phyloP scores from a whole-genome alignment of 2,113 vertebrate genomes.

The Brienomyrus brachyistius region DNA sequence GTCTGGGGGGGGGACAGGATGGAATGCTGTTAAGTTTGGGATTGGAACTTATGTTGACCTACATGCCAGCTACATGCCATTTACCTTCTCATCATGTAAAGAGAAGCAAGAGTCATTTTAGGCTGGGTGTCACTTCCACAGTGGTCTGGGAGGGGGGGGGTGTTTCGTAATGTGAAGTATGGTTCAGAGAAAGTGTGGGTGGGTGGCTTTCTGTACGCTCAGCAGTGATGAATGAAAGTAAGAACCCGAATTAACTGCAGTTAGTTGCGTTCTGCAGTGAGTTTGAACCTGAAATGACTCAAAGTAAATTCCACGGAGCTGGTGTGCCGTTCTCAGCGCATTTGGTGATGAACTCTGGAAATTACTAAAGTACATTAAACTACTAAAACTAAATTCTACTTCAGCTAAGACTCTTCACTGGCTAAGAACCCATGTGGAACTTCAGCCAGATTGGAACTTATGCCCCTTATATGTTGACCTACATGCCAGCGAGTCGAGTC shows the following conservation, averaged over 20 bases:
- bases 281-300: slow-evolving; percentile 49
- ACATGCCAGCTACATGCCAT: background rate
- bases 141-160: background rate
- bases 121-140: background rate
- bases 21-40: background rate
- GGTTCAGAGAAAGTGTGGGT: slow-evolving; percentile 6
- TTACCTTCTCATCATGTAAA: slow-evolving; percentile 28
- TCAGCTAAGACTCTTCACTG: background rate
- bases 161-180: background rate
- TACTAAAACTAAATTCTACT: background rate
- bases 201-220: background rate
- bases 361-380: background rate
- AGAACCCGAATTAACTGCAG: slow-evolving; percentile 26
- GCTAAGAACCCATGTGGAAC: background rate
- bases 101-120: slow-evolving; percentile 35
- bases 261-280: slow-evolving; percentile 11
- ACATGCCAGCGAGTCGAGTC: too few species aligned
- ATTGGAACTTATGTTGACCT: background rate
- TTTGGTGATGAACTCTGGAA: slow-evolving; percentile 10
- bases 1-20: background rate
- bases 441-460: background rate
- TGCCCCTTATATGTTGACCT: too few species aligned
- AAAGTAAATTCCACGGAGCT: slow-evolving; percentile 55
- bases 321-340: slow-evolving; percentile 30
- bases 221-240: background rate